Conservation (phyloP, 2,888 invertebrate genomes). For the Adineta ricciae region DNA sequence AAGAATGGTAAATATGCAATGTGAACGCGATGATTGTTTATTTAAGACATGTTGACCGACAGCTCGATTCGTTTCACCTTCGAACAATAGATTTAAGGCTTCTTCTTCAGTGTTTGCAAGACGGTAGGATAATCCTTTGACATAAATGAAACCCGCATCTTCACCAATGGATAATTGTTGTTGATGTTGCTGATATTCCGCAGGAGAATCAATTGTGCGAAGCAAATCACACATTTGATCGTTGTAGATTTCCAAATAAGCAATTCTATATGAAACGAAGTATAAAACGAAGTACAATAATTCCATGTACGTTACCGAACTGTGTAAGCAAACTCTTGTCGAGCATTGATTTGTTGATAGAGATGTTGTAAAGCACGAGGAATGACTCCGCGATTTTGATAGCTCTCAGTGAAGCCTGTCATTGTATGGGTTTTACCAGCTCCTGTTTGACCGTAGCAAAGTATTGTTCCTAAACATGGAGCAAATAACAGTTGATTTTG, state of each 20-base stretch:
- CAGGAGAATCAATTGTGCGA: constrained; percentile 38
- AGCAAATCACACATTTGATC: constrained; percentile 49
- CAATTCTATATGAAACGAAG: constrained; percentile 40
- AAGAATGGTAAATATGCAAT: constrained; percentile 50
- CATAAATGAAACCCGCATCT: constrained; percentile 42
- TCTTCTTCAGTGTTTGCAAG: constrained; percentile 49
- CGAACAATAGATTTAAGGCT: constrained; percentile 49
- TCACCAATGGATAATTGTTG: constrained; percentile 17
- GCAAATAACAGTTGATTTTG: background rate
- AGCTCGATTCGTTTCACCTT: constrained; percentile 50
- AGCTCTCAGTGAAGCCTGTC: constrained; percentile 49
- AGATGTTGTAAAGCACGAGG: constrained; percentile 47
- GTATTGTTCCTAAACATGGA: constrained; percentile 39
- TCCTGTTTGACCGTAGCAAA: constrained; percentile 51
- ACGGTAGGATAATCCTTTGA: constrained; percentile 48
- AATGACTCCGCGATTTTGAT: constrained; percentile 46
- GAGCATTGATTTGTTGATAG: constrained; percentile 46
- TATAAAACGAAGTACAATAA: background rate
- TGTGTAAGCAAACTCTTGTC: constrained; percentile 43
- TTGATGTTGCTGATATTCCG: background rate
- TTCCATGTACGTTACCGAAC: constrained; percentile 40
- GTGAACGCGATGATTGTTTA: constrained; percentile 48
- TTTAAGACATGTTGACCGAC: constrained; percentile 48
- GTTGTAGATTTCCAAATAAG: constrained; percentile 51
- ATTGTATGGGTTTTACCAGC: constrained; percentile 51